Evolutionary conservation across 1,140 invertebrate species (phyloP).

Genomic region (Archegozetes longisetosus): DNA sequence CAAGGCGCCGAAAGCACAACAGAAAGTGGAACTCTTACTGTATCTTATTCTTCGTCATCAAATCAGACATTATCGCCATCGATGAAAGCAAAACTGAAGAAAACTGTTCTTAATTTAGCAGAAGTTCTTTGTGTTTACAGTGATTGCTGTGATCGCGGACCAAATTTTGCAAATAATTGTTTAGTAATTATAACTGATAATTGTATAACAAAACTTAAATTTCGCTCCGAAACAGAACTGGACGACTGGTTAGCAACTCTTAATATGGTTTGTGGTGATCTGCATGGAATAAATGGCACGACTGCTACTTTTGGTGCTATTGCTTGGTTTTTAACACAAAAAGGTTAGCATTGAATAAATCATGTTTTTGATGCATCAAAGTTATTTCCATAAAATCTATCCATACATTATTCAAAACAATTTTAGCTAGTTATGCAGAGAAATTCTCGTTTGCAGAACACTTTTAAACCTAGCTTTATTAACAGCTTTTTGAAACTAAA

Average conservation of each 20-base stretch:
- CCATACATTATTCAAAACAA: no score
- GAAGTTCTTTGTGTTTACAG: neutral
- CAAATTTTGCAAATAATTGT: neutral
- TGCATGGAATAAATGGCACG: conserved; percentile 34
- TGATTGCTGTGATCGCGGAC: neutral
- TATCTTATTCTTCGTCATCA: conserved; percentile 31
- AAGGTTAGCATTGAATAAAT: no score
- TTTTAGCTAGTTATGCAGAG: no score
- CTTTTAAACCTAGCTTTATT: no score
- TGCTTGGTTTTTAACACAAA: neutral
- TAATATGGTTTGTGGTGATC: conserved; percentile 39
- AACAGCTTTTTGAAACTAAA: no score
- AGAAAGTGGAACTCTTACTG: conserved; percentile 51
- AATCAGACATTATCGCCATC: neutral
- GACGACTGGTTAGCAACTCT: conserved; percentile 50
- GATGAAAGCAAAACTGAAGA: neutral
- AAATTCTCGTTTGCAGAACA: no score
- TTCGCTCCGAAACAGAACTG: conserved; percentile 56
- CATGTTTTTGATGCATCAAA: no score
- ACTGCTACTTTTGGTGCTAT: neutral
- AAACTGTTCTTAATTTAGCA: conserved; percentile 7
- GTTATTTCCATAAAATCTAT: no score
- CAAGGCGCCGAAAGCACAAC: conserved; percentile 39
- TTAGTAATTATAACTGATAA: neutral
- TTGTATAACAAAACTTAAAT: conserved; percentile 40